These are phyloP conservation scores for Sussaba pulchella DNA, from an alignment of 2,888 invertebrate genomes.

Conservation along the genomic window DNA sequence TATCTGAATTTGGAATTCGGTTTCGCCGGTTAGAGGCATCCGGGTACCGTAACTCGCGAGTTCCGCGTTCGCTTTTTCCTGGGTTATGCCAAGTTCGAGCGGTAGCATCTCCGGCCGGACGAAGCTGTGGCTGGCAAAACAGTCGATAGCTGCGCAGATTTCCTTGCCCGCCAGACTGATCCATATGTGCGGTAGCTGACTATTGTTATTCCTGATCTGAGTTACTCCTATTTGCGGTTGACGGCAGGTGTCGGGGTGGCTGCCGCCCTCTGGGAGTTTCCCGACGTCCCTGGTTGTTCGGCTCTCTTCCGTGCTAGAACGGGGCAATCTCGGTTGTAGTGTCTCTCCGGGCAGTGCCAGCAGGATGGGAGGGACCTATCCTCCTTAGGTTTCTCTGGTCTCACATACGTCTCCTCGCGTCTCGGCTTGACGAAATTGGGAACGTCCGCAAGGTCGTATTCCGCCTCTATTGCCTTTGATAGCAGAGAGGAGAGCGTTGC, in stretches of 20 bases:
- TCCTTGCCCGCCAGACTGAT: background rate
- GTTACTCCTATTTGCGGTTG: background rate
- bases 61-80: too few species aligned
- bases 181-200: constrained; percentile 1
- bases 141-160: constrained; percentile 6
- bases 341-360: constrained; percentile 10
- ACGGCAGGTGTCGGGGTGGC: background rate
- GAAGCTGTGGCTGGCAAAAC: constrained; percentile 15
- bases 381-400: too few species aligned
- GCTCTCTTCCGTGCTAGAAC: background rate
- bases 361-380: background rate
- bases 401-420: too few species aligned
- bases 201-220: background rate
- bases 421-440: too few species aligned
- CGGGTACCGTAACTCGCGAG: too few species aligned
- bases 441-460: background rate
- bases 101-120: background rate
- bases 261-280: background rate
- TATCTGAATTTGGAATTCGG: too few species aligned
- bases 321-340: background rate
- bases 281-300: background rate
- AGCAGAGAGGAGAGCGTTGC: background rate
- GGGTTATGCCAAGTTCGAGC: too few species aligned
- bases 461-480: background rate
- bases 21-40: too few species aligned